Evolutionary conservation across 2,888 invertebrate genomes (phyloP).

Genomic region (Parochlus steinenii): DNA sequence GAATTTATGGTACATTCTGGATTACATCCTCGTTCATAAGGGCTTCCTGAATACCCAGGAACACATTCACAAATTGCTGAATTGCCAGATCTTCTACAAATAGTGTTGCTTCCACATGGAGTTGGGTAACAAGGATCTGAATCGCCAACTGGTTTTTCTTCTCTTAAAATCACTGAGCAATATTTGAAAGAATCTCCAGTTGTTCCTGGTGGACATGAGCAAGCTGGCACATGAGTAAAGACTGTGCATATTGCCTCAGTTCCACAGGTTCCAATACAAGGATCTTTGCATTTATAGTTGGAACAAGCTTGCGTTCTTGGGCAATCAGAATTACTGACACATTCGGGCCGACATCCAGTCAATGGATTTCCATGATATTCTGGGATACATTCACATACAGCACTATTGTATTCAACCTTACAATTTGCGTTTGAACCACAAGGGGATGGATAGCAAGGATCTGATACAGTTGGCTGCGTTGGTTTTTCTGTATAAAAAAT

Average conservation of each 20-base stretch:
- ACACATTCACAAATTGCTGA: constrained; percentile 57
- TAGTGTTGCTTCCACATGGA: constrained; percentile 64
- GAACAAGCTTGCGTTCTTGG: constrained; percentile 67
- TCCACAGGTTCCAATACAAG: constrained; percentile 68
- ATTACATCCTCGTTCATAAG: constrained; percentile 49
- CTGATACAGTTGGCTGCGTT: constrained; percentile 29
- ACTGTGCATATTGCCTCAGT: constrained; percentile 62
- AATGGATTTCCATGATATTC: constrained; percentile 62
- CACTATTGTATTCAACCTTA: constrained; percentile 36
- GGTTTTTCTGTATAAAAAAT: constrained; percentile 10
- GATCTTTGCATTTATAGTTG: constrained; percentile 65
- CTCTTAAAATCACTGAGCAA: constrained; percentile 24
- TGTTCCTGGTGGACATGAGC: constrained; percentile 43
- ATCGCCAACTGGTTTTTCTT: constrained; percentile 18
- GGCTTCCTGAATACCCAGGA: constrained; percentile 55
- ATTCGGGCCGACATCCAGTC: constrained; percentile 59
- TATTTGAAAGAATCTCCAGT: constrained; percentile 46
- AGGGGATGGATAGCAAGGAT: constrained; percentile 54
- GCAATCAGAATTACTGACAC: constrained; percentile 74
- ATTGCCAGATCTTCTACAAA: constrained; percentile 39
- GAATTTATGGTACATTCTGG: constrained; percentile 72
- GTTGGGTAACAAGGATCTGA: constrained; percentile 45
- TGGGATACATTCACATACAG: constrained; percentile 39
- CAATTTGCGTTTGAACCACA: constrained; percentile 56
- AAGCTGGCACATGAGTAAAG: constrained; percentile 50